phyloP scores from a whole-genome alignment of 2,113 vertebrate genomes.

The Cromileptes altivelis region DNA sequence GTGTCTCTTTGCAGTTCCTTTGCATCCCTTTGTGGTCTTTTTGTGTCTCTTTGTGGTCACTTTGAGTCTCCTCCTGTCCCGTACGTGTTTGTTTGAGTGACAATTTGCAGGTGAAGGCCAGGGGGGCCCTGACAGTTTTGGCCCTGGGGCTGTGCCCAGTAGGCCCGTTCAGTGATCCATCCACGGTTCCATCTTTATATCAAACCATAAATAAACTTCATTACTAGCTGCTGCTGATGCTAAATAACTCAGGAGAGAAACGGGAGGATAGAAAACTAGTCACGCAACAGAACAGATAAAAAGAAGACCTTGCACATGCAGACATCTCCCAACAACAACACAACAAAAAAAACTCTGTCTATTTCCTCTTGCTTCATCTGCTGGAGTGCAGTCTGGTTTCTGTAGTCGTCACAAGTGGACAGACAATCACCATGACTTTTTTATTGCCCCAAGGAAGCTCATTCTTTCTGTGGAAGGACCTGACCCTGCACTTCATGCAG shows the following conservation, averaged over 20 bases:
- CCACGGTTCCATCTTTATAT: not conserved
- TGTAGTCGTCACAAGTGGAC: constrained; percentile 50
- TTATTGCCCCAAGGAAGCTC: constrained; percentile 72
- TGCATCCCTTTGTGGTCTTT: no score
- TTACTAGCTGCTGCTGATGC: not conserved
- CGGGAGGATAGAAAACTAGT: not conserved
- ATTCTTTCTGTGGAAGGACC: constrained; percentile 69
- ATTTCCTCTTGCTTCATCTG: constrained; percentile 39
- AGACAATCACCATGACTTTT: constrained; percentile 70
- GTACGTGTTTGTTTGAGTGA: no score
- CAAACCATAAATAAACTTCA: not conserved
- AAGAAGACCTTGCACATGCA: not conserved
- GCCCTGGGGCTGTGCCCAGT: no score
- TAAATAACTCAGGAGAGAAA: not conserved
- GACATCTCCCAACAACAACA: not conserved
- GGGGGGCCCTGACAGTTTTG: no score
- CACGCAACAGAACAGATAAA: not conserved
- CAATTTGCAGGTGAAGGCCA: no score
- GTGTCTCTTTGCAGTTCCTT: no score
- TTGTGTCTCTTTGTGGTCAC: no score
- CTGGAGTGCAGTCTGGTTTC: constrained; percentile 44
- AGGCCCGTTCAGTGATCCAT: not conserved
- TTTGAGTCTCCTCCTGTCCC: no score
- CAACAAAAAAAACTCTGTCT: constrained; percentile 14
- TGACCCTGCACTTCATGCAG: constrained; percentile 79